Conservation (phyloP, 2,797 vertebrate genomes). For the Sarcoramphus papa region DNA sequence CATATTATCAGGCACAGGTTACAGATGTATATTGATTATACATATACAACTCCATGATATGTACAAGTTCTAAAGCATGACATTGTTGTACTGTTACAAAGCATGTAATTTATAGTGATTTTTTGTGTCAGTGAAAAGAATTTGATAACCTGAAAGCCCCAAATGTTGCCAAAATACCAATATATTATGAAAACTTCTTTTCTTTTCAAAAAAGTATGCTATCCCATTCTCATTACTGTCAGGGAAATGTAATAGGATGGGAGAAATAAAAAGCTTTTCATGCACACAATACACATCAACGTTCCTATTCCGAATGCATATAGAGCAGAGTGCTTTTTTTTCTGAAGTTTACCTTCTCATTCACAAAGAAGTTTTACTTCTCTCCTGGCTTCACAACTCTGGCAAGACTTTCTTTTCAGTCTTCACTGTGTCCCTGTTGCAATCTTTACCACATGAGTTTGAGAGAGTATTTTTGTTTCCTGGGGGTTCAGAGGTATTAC, state of each 20-base stretch:
- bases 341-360: not conserved
- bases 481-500: not conserved
- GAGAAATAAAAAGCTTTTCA: not conserved
- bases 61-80: not conserved
- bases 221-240: not conserved
- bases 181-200: not conserved
- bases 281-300: not conserved
- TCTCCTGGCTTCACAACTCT: not conserved
- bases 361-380: not conserved
- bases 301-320: not conserved
- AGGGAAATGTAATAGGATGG: not conserved
- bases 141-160: not conserved
- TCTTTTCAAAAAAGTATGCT: not conserved
- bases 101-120: not conserved
- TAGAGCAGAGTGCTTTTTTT: not conserved
- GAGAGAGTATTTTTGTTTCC: not conserved
- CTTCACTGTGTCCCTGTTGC: not conserved
- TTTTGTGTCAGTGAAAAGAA: not conserved
- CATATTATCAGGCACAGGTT: not conserved
- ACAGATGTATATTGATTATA: not conserved
- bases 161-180: not conserved
- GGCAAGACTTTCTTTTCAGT: not conserved
- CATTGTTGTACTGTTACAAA: not conserved
- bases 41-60: not conserved
- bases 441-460: not conserved